phyloP scores from a whole-genome alignment of 2,797 vertebrate species.

The Semotilus atromaculatus region DNA sequence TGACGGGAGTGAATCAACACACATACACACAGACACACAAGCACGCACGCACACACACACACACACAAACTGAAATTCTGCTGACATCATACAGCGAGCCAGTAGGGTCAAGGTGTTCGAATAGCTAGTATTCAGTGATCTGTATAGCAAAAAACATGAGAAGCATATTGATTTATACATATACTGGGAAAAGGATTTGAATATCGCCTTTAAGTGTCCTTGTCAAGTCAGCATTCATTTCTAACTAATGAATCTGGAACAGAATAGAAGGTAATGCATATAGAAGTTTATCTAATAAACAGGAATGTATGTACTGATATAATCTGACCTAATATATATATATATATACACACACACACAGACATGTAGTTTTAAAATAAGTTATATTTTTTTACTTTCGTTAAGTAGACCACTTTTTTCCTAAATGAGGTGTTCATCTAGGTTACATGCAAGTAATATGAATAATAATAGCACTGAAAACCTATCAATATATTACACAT shows the following conservation, averaged over 20 bases:
- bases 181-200: conserved; percentile 26
- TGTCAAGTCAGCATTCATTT: conserved; percentile 10
- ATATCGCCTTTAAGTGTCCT: conserved; percentile 20
- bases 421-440: too few species aligned
- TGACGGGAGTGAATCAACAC: conserved; percentile 43
- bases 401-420: too few species aligned
- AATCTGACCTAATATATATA: neutral
- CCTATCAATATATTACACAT: too few species aligned
- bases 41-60: conserved; percentile 37
- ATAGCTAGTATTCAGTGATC: conserved; percentile 4
- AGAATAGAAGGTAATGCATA: neutral
- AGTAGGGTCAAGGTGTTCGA: conserved; percentile 21
- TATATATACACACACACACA: too few species aligned
- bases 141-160: conserved; percentile 24
- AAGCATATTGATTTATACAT: conserved; percentile 41
- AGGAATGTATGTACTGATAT: neutral
- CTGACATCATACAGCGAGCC: conserved; percentile 36
- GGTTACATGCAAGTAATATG: too few species aligned
- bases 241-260: neutral
- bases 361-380: too few species aligned
- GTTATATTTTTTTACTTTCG: too few species aligned
- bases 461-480: too few species aligned
- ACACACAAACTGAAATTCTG: conserved; percentile 33
- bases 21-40: conserved; percentile 37
- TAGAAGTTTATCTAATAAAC: neutral